Evolutionary conservation across 2,797 vertebrate genomes (phyloP).

Genomic region (Caiman crocodilus): DNA sequence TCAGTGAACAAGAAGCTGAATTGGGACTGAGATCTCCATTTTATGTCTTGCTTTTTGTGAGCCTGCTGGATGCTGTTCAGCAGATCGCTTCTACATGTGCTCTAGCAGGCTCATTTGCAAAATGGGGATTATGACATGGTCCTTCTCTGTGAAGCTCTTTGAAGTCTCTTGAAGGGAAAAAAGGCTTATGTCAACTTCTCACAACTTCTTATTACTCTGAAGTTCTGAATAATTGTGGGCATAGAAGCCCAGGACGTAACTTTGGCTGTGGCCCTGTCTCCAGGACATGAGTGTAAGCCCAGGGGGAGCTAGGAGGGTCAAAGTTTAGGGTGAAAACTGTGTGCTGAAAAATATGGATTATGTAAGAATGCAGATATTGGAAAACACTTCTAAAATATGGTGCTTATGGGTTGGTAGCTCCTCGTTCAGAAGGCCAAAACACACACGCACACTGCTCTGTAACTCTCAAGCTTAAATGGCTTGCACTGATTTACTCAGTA

Average conservation of each 20-base stretch:
- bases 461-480: not conserved
- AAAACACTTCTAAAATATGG: not conserved
- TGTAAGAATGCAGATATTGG: not conserved
- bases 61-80: not conserved
- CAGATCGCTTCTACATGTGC: not conserved
- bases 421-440: not conserved
- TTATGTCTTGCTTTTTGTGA: not conserved
- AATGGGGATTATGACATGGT: not conserved
- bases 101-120: not conserved
- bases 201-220: not conserved
- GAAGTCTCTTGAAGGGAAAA: not conserved
- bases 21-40: conserved; percentile 9
- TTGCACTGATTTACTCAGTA: not conserved
- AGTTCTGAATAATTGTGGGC: not conserved
- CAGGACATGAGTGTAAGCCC: conserved; percentile 34
- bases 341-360: not conserved
- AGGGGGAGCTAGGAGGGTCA: not conserved
- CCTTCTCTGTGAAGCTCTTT: not conserved
- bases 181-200: too few relatives aligned
- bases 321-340: not conserved
- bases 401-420: not conserved
- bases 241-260: not conserved
- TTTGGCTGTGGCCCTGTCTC: not conserved
- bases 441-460: too few relatives aligned
- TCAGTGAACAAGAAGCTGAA: not conserved